phyloP scores from a whole-genome alignment of 2,113 vertebrate genomes.

The Falcunculus frontatus region DNA sequence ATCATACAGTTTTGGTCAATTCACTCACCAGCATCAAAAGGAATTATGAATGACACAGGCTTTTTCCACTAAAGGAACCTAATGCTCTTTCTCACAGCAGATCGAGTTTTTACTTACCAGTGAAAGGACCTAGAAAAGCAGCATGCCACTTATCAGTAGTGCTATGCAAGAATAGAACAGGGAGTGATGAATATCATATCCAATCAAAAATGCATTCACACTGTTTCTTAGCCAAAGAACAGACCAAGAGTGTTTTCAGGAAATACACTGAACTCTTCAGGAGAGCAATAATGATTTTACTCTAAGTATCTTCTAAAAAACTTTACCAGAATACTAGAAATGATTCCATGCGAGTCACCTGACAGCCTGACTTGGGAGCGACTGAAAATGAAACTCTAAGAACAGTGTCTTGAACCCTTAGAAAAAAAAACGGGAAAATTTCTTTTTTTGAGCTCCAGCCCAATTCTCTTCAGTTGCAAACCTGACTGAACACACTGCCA shows the following conservation, averaged over 20 bases:
- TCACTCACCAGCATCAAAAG: background rate
- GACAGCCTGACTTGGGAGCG: background rate
- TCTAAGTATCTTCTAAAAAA: background rate
- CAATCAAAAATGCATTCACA: background rate
- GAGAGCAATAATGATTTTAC: background rate
- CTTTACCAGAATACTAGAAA: background rate
- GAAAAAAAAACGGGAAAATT: background rate
- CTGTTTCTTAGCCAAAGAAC: background rate
- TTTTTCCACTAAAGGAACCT: background rate
- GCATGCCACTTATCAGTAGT: background rate
- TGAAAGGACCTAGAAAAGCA: background rate
- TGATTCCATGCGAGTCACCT: fast-evolving
- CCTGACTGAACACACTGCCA: background rate
- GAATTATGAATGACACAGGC: background rate
- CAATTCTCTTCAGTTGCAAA: background rate
- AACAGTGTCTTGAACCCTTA: background rate
- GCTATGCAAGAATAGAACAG: background rate
- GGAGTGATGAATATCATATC: background rate
- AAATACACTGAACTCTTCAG: background rate
- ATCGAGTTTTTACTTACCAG: background rate
- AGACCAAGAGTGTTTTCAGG: background rate
- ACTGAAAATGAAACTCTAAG: background rate
- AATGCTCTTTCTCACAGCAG: background rate
- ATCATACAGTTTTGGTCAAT: background rate
- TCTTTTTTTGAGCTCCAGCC: background rate